phyloP scores from a whole-genome alignment of 1,140 invertebrate genomes.

The Lysiphlebus fabarum region DNA sequence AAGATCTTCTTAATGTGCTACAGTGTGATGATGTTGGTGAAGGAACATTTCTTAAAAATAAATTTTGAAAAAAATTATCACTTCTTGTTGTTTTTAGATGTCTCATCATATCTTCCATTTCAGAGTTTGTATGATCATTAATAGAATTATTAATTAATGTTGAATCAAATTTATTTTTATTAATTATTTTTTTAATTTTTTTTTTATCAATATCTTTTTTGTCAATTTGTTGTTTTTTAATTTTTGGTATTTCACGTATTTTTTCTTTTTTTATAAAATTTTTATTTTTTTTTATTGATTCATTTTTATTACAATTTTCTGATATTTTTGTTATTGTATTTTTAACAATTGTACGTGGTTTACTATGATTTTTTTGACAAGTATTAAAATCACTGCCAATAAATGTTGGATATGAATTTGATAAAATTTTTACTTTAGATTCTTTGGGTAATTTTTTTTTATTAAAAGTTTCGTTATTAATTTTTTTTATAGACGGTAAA shows the following conservation, averaged over 20 bases:
- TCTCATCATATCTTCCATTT: constrained; percentile 56
- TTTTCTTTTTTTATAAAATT: constrained; percentile 27
- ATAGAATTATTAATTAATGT: constrained; percentile 13
- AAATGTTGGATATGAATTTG: constrained; percentile 20
- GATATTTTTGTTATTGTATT: background rate
- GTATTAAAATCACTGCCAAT: constrained; percentile 21
- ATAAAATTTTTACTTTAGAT: constrained; percentile 32
- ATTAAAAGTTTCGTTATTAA: constrained; percentile 11
- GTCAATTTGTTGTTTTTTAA: constrained; percentile 26
- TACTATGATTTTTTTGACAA: constrained; percentile 34
- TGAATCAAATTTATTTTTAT: constrained; percentile 37
- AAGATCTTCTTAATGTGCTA: constrained; percentile 49
- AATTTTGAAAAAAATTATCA: constrained; percentile 68
- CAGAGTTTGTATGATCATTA: constrained; percentile 36
- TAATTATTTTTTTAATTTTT: constrained; percentile 31
- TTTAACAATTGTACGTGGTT: constrained; percentile 33
- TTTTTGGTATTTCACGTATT: constrained; percentile 33
- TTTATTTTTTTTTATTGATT: constrained; percentile 23
- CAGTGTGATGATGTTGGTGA: constrained; percentile 40
- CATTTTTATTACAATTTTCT: constrained; percentile 30
- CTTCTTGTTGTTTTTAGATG: constrained; percentile 59
- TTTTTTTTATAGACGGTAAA: background rate
- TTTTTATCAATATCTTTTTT: constrained; percentile 26
- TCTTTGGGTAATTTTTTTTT: constrained; percentile 19
- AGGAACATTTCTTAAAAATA: constrained; percentile 59